Evolutionary conservation across 2,888 invertebrate species (phyloP), one percentile per base, ranked within the genome.

Genomic region (Drosophila suboccidentalis): DNA sequence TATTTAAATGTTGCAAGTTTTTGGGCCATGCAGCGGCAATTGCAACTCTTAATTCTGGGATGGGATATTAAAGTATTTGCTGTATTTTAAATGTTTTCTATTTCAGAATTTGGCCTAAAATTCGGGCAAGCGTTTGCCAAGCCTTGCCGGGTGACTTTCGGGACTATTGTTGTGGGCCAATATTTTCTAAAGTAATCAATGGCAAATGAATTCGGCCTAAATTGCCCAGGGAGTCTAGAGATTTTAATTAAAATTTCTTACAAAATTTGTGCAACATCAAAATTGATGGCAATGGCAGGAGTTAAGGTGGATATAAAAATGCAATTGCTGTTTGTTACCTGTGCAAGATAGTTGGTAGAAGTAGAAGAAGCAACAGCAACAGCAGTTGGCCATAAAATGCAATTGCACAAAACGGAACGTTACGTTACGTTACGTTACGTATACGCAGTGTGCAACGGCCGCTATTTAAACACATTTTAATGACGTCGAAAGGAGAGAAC

Each of bases 171-270:
- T 43, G 55, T 54, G 41, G 62, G 34, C 22, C 39, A 60, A 41
- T 60, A 71, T 72, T 62, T 47, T 44, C 50, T 55, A 55, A 47
- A 62, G 57, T 53, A 81, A 78, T 81, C 79, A 70, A 64, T 51
- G 58, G 65, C 50, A 63, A 39, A 64, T 68, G 43, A 53, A 72
- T 69, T 55, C 11, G 26, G 34, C 13, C 36, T 50, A 44, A 57
- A 61, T 69, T 72, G 68, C 39, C 39, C 8, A n/a, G 57, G 51
- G 67, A 43, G 4, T 55, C 32, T 39, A 61, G 41, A 38, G 19
- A 49, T 53, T 72, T 87, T 85, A 82, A 83, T 83, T 85, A 87
- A 87, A 87, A 74, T 85, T 71, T 61, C 63, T 66, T 84, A 32
- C 51, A 58, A 58, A 51, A 71, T 58, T 67, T 50, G 11, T 36